phyloP scores from a whole-genome alignment of 2,113 vertebrate genomes.

The Carlito syrichta region DNA sequence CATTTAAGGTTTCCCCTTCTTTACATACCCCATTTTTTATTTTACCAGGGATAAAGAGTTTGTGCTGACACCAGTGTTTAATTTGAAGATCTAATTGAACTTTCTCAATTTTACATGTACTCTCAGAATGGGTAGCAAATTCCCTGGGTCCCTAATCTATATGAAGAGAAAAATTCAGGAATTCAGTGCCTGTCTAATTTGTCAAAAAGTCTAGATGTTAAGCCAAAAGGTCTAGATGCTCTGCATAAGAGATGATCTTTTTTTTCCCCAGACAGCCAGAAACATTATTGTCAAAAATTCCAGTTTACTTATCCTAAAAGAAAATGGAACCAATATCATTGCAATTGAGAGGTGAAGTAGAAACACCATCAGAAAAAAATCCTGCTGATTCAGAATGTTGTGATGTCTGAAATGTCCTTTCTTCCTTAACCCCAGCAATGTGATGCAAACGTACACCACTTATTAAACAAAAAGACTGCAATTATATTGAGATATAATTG shows the following conservation, averaged over 20 bases:
- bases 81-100: background rate
- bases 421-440: background rate
- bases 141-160: background rate
- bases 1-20: background rate
- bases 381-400: no score
- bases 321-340: background rate
- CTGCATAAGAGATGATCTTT: background rate
- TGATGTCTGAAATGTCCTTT: background rate
- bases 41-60: background rate
- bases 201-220: no score
- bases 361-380: background rate
- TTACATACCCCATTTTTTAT: background rate
- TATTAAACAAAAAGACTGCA: no score
- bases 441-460: no score
- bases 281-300: background rate
- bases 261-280: background rate
- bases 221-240: no score
- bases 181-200: fast-evolving
- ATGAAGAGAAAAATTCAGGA: background rate
- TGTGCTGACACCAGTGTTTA: background rate
- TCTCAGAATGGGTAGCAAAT: background rate
- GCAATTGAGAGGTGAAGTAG: background rate
- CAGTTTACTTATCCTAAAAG: background rate
- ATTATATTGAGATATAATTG: background rate
- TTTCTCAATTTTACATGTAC: background rate